Base-by-base conservation (phyloP, 2,113 vertebrate species). In the Dromiciops gliroides region DNA sequence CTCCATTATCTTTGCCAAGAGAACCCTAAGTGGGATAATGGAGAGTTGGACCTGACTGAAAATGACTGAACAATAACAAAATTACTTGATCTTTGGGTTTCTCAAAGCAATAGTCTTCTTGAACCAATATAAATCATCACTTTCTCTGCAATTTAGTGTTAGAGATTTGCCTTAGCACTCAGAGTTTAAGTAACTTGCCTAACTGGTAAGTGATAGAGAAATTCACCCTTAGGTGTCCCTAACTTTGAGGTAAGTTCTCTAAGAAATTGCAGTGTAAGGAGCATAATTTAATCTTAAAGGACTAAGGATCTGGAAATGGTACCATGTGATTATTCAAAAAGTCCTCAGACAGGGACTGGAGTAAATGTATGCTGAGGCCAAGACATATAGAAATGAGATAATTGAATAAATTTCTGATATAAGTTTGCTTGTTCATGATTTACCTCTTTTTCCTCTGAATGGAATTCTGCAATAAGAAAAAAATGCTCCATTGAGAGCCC, bases 281-380 rank as follows among this genome's bases (percentile, higher is more conserved):
- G 6, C n/a, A 83, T 83, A 83, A 83, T 83, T 44, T 83, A 44
- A 83, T 47, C 93, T 93, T 96, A 91, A 53, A 48, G 91, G 56
- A 91, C 53, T 92, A 89, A 90, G 60, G 90, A 96, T 96, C 92
- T 94, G 49, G 89, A 83, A 94, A 88, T 37, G 47, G 89, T n/a
- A 93, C 49, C 89, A 92, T 96, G 50, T 95, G 92, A 97, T 96
- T 75, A 96, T 96, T 92, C 94, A 94, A 88, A 92, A 96, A 92
- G 90, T 90, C 48, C 88, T 93, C 96, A 96, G 23, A n/a, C 53
- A 75, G 48, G 92, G 50, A 94, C 51, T 92, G 49, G 48, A 48
- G 93, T 93, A 90, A 94, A 96, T 93, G 52, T 91, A 50, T 88
- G 16, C 28, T 95, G 96, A 90, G 50, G 94, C 96, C 28, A 95